Evolutionary conservation across 2,888 invertebrate species (phyloP), one percentile per base, ranked within the genome.

Genomic region (Leptogaster cylindrica): DNA sequence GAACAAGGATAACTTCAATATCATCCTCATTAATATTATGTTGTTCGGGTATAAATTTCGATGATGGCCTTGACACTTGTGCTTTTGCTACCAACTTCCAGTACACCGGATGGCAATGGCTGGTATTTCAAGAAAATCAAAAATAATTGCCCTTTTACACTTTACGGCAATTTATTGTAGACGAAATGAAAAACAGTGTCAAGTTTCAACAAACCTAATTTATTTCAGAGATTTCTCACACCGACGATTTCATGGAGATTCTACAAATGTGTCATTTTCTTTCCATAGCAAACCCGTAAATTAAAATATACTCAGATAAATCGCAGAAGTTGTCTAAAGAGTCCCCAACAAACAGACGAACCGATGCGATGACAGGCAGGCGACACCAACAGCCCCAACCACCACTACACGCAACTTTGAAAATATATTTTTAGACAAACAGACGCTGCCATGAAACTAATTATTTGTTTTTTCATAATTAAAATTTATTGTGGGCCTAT

Each of bases 401-500:
- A 27, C 12, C 31, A 31, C 18, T 33, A 36, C 10, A n/a, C n/a
- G 10, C 6, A 31, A 33, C 52, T 31, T 18, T 5, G 20, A 31
- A 27, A 31, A 31, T 18, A 18, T 52, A 52, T 52, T 52, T 52
- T 33, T 52, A 52, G 31, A 52, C 33, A 14, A 23, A 46, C 10
- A 46, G 23, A 16, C 31, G 52, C 27, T 44, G 44, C 20, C 31
- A 33, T 23, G 33, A 33, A 23, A 12, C 20, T 48, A 64, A 64
- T 64, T 64, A 64, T 48, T 64, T 48, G 48, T 33, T 64, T 48
- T 50, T 48, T 33, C 33, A 48, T 64, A 64, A 64, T 64, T 64
- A 64, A 64, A 64, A 64, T 64, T 64, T 64, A 64, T 64, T 48
- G 16, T 64, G 28, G n/a, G 33, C 8, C n/a, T 33, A 48, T 12